Conservation (phyloP, 2,888 invertebrate species). For the Lycophotia porphyrea region DNA sequence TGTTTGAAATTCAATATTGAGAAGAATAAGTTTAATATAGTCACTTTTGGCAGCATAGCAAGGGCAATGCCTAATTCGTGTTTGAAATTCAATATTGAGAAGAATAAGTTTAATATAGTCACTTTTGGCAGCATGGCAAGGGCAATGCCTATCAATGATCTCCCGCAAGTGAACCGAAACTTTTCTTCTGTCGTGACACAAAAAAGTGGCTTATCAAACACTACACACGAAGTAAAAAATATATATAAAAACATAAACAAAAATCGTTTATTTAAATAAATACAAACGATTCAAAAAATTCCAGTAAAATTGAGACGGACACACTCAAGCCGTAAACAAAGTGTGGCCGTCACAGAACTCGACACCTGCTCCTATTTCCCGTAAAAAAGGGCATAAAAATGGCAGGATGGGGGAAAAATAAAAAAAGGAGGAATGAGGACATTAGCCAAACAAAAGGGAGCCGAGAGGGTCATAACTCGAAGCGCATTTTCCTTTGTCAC, state of each 20-base stretch:
- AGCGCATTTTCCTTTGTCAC: conserved; percentile 86
- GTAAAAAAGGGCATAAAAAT: conserved; percentile 75
- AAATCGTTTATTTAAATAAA: too few species aligned
- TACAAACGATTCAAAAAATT: conserved; percentile 67
- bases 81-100: neutral
- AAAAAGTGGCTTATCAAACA: conserved; percentile 47
- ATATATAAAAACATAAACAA: too few species aligned
- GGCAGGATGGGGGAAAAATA: conserved; percentile 70
- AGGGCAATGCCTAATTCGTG: neutral
- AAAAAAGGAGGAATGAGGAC: conserved; percentile 75
- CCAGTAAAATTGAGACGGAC: conserved; percentile 74
- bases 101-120: neutral
- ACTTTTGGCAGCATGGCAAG: neutral
- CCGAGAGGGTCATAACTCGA: conserved; percentile 86
- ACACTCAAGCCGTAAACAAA: conserved; percentile 75
- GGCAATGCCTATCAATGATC: neutral
- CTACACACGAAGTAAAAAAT: conserved; percentile 16
- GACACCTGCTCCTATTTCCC: conserved; percentile 77
- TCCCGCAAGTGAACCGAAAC: neutral
- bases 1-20: neutral
- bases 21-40: neutral
- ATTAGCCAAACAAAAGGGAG: conserved; percentile 86
- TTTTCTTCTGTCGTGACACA: neutral
- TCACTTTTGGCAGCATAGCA: neutral
- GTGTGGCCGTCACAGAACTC: conserved; percentile 76